These are phyloP conservation scores for Salvator merianae DNA, from an alignment of 2,113 vertebrate genomes.

Conservation along the genomic window DNA sequence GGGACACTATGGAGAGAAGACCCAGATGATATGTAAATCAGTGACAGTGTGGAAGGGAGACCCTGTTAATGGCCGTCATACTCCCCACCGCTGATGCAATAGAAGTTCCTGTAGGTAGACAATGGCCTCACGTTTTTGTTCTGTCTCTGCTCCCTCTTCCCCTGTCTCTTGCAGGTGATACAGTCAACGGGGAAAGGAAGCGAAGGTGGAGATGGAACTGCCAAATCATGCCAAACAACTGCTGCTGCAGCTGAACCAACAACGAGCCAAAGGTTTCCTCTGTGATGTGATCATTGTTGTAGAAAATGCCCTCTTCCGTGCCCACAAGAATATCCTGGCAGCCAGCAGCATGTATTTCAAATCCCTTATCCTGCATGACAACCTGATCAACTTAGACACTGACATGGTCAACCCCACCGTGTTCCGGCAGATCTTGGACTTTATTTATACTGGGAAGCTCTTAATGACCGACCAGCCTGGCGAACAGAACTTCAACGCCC, in stretches of 20 bases:
- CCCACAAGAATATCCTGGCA: constrained; percentile 96
- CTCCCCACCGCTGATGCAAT: background rate
- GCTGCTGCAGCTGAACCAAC: constrained; percentile 99
- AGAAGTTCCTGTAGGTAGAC: background rate
- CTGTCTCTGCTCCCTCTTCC: constrained; percentile 53
- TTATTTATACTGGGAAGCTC: constrained; percentile 97
- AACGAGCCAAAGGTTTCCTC: constrained; percentile 98
- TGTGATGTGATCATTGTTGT: constrained; percentile 98
- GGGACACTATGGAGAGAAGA: no score
- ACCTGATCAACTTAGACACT: constrained; percentile 98
- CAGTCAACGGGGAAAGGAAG: constrained; percentile 81
- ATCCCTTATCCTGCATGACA: constrained; percentile 96
- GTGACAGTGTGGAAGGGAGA: no score
- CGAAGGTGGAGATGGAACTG: constrained; percentile 97
- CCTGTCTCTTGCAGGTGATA: constrained; percentile 82
- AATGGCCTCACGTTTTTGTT: constrained; percentile 30
- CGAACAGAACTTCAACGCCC: constrained; percentile 92
- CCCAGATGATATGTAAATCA: no score
- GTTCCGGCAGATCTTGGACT: constrained; percentile 97
- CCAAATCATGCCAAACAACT: constrained; percentile 99
- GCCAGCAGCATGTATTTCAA: constrained; percentile 99
- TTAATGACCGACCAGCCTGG: constrained; percentile 87
- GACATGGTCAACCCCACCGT: constrained; percentile 97
- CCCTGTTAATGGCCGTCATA: no score
- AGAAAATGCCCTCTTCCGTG: constrained; percentile 97